Percentiles rank a stretch among this genome's conserved stretches.
These are phyloP conservation scores for Promerops cafer DNA, from an alignment of 2,113 vertebrate genomes.

Conservation along the genomic window DNA sequence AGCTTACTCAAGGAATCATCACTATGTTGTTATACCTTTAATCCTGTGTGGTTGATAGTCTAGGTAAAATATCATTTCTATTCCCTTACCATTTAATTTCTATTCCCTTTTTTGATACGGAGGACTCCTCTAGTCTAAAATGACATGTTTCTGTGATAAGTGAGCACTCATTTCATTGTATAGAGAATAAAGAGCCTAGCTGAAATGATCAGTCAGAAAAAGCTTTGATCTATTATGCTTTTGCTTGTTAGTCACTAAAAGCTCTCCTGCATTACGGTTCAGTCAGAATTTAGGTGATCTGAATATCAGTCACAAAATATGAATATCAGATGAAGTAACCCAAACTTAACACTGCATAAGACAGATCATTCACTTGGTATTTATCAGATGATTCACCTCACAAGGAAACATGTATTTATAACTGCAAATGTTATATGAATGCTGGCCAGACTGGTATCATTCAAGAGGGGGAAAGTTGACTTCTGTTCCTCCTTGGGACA, in stretches of 20 bases:
- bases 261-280: not conserved
- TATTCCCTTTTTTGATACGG: not conserved
- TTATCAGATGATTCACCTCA: not conserved
- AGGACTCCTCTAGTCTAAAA: not conserved
- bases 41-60: not conserved
- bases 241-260: not conserved
- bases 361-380: not conserved
- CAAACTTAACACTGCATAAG: not conserved
- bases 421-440: not conserved
- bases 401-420: not conserved
- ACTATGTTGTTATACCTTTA: not conserved
- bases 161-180: not conserved
- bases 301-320: not conserved
- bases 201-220: not conserved
- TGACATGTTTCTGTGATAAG: not conserved
- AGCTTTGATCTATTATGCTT: not conserved
- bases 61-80: not conserved
- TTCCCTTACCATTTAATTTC: not conserved
- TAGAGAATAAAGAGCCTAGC: not conserved
- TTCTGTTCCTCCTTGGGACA: not conserved
- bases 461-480: not conserved
- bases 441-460: not conserved
- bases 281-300: not conserved
- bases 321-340: not conserved
- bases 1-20: not conserved